These are phyloP conservation scores for Chrysocyon brachyurus DNA, from an alignment of 2,797 vertebrate genomes.

Conservation along the genomic window DNA sequence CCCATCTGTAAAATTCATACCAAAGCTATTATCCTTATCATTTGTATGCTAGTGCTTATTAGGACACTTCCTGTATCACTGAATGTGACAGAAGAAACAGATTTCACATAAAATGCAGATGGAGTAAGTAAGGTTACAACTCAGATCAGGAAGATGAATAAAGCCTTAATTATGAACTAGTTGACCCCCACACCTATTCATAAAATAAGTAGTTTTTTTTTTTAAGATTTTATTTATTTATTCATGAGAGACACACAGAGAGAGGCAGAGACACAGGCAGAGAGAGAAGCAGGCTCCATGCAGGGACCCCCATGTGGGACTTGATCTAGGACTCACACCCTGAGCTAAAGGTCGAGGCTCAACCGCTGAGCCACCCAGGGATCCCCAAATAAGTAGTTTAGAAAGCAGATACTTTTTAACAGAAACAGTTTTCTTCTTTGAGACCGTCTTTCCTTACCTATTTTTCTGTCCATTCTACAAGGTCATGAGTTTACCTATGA, in stretches of 20 bases:
- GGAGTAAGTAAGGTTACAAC: not conserved
- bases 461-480: conserved; percentile 14
- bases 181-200: not conserved
- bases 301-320: no score
- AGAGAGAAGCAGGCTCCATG: no score
- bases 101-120: not conserved
- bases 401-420: not conserved
- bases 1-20: not conserved
- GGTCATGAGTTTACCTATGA: not conserved
- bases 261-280: no score
- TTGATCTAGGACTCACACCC: no score
- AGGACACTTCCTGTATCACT: not conserved
- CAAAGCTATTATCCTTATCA: not conserved
- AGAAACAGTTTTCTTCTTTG: not conserved
- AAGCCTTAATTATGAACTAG: not conserved
- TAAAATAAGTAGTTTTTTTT: not conserved
- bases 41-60: not conserved
- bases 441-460: not conserved
- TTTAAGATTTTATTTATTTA: no score
- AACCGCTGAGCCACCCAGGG: no score
- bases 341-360: no score
- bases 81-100: not conserved
- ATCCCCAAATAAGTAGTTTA: not conserved
- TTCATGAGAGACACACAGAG: no score
- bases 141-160: not conserved